Evolutionary conservation across 1,140 invertebrate species (phyloP), one percentile per base, ranked within the genome.

Genomic region (Eupeodes corollae): DNA sequence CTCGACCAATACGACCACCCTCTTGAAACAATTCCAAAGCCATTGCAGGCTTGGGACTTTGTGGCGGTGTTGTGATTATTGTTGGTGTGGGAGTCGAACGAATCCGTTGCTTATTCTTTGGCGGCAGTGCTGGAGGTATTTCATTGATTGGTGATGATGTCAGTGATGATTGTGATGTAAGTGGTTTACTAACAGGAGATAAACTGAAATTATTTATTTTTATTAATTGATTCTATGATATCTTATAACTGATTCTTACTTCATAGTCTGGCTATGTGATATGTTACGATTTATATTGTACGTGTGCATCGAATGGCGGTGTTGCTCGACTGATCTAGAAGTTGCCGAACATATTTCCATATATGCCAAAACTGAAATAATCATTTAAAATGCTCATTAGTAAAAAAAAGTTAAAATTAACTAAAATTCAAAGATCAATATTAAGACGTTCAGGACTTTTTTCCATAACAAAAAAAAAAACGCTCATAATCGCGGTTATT

Each of bases 271-370:
- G 16, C 62, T 68, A 45, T 68, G 66, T 41, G 62, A 52, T 42
- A 68, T 65, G 41, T 63, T 69, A 18, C 65, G 62, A 52, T 57
- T 59, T 47, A 84, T 75, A 68, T 85, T 84, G 60, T 83, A 86
- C 10, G 83, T 81, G 61, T 89, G 86, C 57, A 90, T 76, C 2
- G 87, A 90, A 63, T 90, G 86, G 12, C 63, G 62, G 50, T 63
- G 59, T 37, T 59, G 59, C 46, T 56, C 61, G 42, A 64, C 75
- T 50, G 70, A 73, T 46, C 72, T 72, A 21, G 70, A 68, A 21
- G 83, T 81, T 56, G 88, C 85, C 47, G 83, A 85, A 70, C 88
- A 91, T 63, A 92, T 89, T 70, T 92, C 87, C 89, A 95, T 93
- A 71, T 95, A 96, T 39, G 88, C 88, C 82, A 91, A 89, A 56